A percentile compares a stretch with the other conserved stretches of the same genome.
phyloP scores from a whole-genome alignment of 1,140 invertebrate species.

The Neodiprion virginianus region DNA sequence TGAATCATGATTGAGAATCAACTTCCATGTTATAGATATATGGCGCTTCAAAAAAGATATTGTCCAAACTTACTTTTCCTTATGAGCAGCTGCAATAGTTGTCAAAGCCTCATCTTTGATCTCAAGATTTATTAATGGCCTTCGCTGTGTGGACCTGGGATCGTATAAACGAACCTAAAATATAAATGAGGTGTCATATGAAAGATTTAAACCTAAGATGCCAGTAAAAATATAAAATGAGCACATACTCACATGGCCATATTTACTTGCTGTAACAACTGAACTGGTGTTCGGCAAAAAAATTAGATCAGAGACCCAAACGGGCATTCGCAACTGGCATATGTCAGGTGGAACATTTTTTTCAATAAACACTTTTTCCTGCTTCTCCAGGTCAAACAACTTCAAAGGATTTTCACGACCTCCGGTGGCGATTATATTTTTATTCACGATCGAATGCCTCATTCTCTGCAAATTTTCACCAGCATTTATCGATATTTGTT shows the following conservation, averaged over 20 bases:
- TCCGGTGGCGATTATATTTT: conserved; percentile 70
- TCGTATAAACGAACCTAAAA: conserved; percentile 62
- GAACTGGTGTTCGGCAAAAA: conserved; percentile 63
- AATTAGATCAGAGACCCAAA: conserved; percentile 71
- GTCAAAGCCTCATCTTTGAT: conserved; percentile 49
- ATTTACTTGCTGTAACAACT: conserved; percentile 50
- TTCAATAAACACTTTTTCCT: conserved; percentile 66
- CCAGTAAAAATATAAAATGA: neutral
- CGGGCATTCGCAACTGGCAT: conserved; percentile 71
- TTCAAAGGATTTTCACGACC: conserved; percentile 79
- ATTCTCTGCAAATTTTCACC: conserved; percentile 62
- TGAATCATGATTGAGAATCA: too few species aligned
- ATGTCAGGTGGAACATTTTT: conserved; percentile 77
- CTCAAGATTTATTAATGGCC: conserved; percentile 59
- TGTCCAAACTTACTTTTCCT: conserved; percentile 48
- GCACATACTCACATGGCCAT: conserved; percentile 47
- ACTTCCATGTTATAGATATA: too few species aligned
- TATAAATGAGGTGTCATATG: conserved; percentile 18
- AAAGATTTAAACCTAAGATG: conserved; percentile 17
- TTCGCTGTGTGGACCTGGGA: conserved; percentile 56
- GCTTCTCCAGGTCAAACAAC: conserved; percentile 72
- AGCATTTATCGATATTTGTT: conserved; percentile 49
- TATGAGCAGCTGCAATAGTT: conserved; percentile 44
- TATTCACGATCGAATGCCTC: conserved; percentile 55
- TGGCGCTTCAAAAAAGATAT: too few species aligned